These are phyloP conservation scores for Bathybates hornii DNA, from an alignment of 2,113 vertebrate genomes.

Conservation along the genomic window DNA sequence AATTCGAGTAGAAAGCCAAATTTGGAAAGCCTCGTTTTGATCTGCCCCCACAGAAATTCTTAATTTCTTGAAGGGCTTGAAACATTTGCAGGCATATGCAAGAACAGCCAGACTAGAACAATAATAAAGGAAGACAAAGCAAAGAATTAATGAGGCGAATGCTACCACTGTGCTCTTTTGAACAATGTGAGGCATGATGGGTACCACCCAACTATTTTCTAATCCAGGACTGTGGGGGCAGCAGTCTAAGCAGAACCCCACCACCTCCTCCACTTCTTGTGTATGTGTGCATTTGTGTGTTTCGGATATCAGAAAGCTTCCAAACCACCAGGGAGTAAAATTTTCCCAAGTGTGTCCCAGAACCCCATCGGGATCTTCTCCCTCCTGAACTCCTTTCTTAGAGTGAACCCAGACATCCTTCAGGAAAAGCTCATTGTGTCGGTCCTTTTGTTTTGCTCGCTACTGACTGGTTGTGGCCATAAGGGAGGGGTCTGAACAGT, in stretches of 20 bases:
- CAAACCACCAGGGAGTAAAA: neutral
- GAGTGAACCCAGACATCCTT: neutral
- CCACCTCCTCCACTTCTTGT: neutral
- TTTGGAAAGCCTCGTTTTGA: neutral
- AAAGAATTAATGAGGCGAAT: neutral
- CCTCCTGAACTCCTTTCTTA: neutral
- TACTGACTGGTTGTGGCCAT: neutral
- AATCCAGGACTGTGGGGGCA: neutral
- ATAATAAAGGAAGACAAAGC: neutral
- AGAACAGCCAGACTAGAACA: neutral
- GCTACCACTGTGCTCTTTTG: neutral
- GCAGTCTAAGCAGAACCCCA: neutral
- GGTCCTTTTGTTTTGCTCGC: neutral
- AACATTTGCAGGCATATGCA: neutral
- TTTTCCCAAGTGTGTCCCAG: neutral
- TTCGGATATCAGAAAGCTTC: neutral
- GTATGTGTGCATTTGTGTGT: neutral
- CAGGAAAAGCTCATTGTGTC: neutral
- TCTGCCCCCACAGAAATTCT: neutral
- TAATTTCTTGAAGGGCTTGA: neutral
- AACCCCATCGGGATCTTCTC: neutral
- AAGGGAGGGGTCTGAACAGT: neutral
- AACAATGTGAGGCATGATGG: neutral
- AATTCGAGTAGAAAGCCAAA: neutral
- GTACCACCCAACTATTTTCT: neutral